A percentile compares a stretch with the other conserved stretches of the same genome.
phyloP scores from a whole-genome alignment of 2,113 vertebrate genomes.

The Micronisus gabar region DNA sequence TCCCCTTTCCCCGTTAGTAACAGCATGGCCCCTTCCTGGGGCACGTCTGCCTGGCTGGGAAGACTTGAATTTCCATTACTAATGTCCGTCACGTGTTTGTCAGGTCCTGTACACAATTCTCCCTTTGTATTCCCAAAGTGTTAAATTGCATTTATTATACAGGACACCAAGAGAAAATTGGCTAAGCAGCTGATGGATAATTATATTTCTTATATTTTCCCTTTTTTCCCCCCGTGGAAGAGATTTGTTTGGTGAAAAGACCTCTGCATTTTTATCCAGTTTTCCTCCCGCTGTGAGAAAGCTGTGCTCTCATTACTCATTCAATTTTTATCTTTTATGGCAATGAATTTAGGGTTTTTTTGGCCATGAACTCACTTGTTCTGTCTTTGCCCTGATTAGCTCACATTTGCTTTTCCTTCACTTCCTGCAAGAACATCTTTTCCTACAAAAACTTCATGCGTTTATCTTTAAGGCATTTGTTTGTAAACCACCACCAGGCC shows the following conservation, averaged over 20 bases:
- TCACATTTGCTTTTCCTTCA: slow-evolving; percentile 13
- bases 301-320: neutral
- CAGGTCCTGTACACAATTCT: neutral
- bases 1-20: neutral
- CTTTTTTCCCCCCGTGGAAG: neutral
- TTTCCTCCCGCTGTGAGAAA: neutral
- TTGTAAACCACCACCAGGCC: slow-evolving; percentile 17
- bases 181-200: neutral
- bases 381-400: slow-evolving; percentile 1
- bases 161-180: neutral
- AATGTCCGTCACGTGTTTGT: neutral
- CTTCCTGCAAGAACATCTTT: neutral
- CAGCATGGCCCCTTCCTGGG: neutral
- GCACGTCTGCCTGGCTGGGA: neutral
- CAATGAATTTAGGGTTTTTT: neutral
- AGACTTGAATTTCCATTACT: neutral
- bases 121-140: neutral
- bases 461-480: slow-evolving; percentile 40
- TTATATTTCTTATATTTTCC: neutral
- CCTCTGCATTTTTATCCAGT: neutral
- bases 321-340: slow-evolving; percentile 48
- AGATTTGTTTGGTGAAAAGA: neutral
- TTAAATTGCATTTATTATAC: neutral
- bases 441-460: neutral
- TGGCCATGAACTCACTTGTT: slow-evolving; percentile 6